Evolutionary conservation across 1,140 invertebrate species (phyloP).

Genomic region (Drepana arcuata): DNA sequence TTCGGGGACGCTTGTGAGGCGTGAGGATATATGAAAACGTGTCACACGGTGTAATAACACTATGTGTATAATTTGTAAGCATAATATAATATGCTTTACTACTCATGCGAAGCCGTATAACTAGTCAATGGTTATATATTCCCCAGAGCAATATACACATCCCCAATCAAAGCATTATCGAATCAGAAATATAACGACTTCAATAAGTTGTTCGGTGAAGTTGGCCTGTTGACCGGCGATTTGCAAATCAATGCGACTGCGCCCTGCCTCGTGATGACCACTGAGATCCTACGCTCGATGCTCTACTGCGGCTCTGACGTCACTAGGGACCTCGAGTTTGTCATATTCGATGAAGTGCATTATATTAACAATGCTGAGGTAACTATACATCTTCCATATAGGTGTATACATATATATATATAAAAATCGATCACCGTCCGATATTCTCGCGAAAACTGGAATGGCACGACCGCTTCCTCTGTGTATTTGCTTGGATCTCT

Average conservation of each 20-base stretch:
- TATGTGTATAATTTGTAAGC: no score
- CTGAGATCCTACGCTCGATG: slow-evolving; percentile 98
- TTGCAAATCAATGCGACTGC: slow-evolving; percentile 96
- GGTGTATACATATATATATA: neutral
- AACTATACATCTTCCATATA: slow-evolving; percentile 17
- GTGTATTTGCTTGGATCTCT: no score
- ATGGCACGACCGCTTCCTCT: no score
- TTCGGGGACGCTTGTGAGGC: no score
- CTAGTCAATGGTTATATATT: no score
- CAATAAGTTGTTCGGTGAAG: slow-evolving; percentile 91
- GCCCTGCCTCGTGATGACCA: slow-evolving; percentile 98
- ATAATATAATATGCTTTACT: no score
- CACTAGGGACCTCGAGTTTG: slow-evolving; percentile 96
- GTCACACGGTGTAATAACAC: no score
- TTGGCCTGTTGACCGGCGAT: slow-evolving; percentile 96
- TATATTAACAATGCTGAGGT: slow-evolving; percentile 98
- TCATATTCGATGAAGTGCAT: slow-evolving; percentile 99
- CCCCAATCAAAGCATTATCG: slow-evolving; percentile 98
- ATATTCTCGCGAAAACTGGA: no score
- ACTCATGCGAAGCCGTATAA: no score
- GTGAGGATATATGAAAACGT: no score
- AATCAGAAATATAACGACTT: slow-evolving; percentile 99
- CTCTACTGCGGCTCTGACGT: slow-evolving; percentile 96
- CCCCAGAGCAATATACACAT: slow-evolving; percentile 96
- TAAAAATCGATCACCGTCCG: neutral